Evolutionary conservation across 2,797 vertebrate species (phyloP).

Genomic region (Microchirus variegatus): DNA sequence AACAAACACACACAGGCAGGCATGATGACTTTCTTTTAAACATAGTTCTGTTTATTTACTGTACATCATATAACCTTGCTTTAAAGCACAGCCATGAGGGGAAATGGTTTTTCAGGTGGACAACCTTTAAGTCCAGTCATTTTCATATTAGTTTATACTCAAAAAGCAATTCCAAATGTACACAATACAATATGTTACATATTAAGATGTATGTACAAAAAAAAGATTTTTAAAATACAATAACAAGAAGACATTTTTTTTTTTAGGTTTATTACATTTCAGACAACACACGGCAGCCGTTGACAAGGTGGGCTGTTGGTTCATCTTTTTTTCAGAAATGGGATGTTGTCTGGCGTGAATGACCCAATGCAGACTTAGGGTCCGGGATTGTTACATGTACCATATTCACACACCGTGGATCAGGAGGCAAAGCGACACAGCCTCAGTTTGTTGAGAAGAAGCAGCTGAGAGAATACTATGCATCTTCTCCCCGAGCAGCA

Average conservation of each 20-base stretch:
- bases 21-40: constrained; percentile 50
- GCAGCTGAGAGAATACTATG: constrained; percentile 52
- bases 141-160: constrained; percentile 76
- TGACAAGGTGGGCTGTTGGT: constrained; percentile 31
- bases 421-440: constrained; percentile 44
- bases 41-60: constrained; percentile 81
- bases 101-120: constrained; percentile 68
- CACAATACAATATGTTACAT: constrained; percentile 91
- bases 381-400: constrained; percentile 62
- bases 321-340: constrained; percentile 34
- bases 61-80: constrained; percentile 75
- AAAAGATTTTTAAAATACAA: constrained; percentile 70
- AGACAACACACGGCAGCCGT: constrained; percentile 44
- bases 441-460: constrained; percentile 46
- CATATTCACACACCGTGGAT: constrained; percentile 62
- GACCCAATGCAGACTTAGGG: constrained; percentile 42
- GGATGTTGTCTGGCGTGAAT: constrained; percentile 39
- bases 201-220: constrained; percentile 89
- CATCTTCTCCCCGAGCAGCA: constrained; percentile 53
- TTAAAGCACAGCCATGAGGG: constrained; percentile 76
- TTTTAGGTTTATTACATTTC: constrained; percentile 55
- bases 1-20: constrained; percentile 2
- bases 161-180: constrained; percentile 79
- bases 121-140: constrained; percentile 77
- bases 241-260: constrained; percentile 57